Evolutionary conservation across 1,140 invertebrate genomes (phyloP), one percentile per base, ranked within the genome.

Genomic region (Cotesia chilonis): DNA sequence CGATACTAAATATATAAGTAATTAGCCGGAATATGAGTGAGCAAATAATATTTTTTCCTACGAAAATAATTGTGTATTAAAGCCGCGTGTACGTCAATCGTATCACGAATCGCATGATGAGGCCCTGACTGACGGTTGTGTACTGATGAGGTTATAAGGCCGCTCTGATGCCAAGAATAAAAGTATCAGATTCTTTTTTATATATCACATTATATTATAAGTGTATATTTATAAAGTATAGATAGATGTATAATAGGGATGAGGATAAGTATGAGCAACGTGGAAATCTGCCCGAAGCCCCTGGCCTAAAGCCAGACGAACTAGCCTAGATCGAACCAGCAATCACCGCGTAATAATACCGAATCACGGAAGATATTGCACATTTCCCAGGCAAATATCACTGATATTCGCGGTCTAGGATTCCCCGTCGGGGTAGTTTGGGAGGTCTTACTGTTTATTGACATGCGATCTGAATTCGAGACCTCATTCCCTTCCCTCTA

Each of bases 301-400:
- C 71, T 41, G 61, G 74, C 71, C 73, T 54, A 20, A 64, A 47
- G 72, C 57, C 68, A 69, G 60, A 68, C 71, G 10, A 14, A 57
- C 52, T 83, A 84, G 80, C 84, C 81, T 84, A 82, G 83, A 86
- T 85, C 83, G 81, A 82, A 83, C 83, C 82, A 75, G 76, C 84
- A 85, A 85, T 85, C 84, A 84, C 79, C 78, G 70, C 72, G 80
- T 87, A 87, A 87, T 86, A 85, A 85, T 83, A 82, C 81, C 82
- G 78, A 82, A 86, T 86, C 84, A 86, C 85, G 84, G 76, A 83
- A 85, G 83, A 85, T 85, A 86, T 84, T 85, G 83, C 83, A 81
- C 80, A 82, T 85, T 85, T 84, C 82, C 78, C 75, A 75, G 61
- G 65, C 77, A 79, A 85, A 85, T 85, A 85, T 85, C 82, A 85